Conservation (phyloP, 1,140 invertebrate species). For the Drosophila bocqueti region DNA sequence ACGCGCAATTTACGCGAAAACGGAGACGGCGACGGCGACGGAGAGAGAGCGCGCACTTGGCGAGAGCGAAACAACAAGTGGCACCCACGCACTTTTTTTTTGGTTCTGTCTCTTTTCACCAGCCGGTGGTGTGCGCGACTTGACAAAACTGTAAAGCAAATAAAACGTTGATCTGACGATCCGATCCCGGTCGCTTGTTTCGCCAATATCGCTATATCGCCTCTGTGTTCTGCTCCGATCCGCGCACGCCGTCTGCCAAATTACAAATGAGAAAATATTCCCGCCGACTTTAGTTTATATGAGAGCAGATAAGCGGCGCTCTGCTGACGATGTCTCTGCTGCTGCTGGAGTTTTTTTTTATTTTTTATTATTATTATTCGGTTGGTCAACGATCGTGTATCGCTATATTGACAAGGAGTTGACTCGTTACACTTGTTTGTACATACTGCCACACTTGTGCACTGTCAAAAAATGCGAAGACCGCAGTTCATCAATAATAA, state of each 20-base stretch:
- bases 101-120: constrained; percentile 1
- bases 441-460: constrained; percentile 19
- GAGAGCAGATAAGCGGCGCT: constrained; percentile 78
- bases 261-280: constrained; percentile 84
- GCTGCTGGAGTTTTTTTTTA: constrained; percentile 32
- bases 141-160: constrained; percentile 26
- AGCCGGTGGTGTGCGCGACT: constrained; percentile 2
- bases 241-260: constrained; percentile 78
- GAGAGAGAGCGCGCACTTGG: constrained; percentile 1
- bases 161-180: constrained; percentile 32
- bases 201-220: constrained; percentile 12
- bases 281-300: constrained; percentile 83
- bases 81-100: constrained; percentile 19
- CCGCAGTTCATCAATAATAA: neutral
- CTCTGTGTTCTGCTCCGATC: constrained; percentile 49
- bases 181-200: constrained; percentile 44
- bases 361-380: constrained; percentile 41
- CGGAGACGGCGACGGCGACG: neutral
- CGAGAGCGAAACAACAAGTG: constrained; percentile 8
- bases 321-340: constrained; percentile 29
- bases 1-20: constrained; percentile 31
- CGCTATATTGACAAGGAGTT: constrained; percentile 49
- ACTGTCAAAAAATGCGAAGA: constrained; percentile 10
- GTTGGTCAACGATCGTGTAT: constrained; percentile 46
- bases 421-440: constrained; percentile 36